These are phyloP conservation scores for Amia ocellicauda DNA, from an alignment of 2,113 vertebrate genomes.

Conservation along the genomic window DNA sequence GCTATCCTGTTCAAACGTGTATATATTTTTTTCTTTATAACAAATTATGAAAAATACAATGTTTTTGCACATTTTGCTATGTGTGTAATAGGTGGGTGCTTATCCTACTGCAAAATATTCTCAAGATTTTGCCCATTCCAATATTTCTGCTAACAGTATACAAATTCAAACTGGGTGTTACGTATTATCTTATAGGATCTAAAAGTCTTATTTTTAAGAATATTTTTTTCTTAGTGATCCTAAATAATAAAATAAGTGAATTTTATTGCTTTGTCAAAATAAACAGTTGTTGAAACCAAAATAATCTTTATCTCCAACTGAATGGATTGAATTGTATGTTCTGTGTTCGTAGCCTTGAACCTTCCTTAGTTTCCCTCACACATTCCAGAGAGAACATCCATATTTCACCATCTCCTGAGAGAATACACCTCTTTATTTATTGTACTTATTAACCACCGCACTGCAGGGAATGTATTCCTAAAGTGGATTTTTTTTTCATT, in stretches of 20 bases:
- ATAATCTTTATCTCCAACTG: constrained; percentile 62
- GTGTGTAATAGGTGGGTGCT: too few relatives aligned
- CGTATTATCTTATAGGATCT: too few relatives aligned
- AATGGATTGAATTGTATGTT: constrained; percentile 54
- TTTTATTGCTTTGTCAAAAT: constrained; percentile 60
- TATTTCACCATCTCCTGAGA: constrained; percentile 59
- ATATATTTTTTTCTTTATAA: too few relatives aligned
- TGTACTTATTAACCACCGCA: constrained; percentile 56
- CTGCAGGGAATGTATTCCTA: constrained; percentile 36
- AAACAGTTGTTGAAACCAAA: constrained; percentile 62
- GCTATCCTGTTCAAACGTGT: too few relatives aligned
- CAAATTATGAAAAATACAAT: too few relatives aligned
- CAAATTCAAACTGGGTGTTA: too few relatives aligned
- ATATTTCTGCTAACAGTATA: too few relatives aligned
- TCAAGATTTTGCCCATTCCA: too few relatives aligned
- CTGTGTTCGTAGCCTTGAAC: constrained; percentile 65
- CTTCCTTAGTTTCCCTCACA: constrained; percentile 56
- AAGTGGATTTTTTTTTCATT: constrained; percentile 39
- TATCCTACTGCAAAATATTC: too few relatives aligned
- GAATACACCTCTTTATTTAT: constrained; percentile 57
- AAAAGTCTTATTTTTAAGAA: too few relatives aligned
- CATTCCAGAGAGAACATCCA: constrained; percentile 57
- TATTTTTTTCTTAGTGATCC: constrained; percentile 53
- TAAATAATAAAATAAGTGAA: constrained; percentile 75
- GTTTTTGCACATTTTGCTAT: too few relatives aligned